Percentiles rank a stretch among this genome's conserved stretches.
Conservation (phyloP, 2,888 invertebrate genomes). For the Steinernema scapterisci region DNA sequence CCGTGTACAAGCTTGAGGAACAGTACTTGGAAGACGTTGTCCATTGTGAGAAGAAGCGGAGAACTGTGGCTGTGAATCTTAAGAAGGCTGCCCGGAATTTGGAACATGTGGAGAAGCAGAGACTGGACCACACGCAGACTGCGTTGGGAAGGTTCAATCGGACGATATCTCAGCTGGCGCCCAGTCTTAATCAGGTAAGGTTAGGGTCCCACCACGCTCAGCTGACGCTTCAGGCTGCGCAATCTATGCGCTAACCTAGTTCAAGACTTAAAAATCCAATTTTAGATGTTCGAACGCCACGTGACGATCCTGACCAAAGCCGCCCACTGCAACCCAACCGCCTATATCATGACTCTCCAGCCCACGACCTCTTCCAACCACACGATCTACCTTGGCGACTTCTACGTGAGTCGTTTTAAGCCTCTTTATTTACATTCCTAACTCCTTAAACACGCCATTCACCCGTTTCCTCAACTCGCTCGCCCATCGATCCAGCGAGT, state of each 20-base stretch:
- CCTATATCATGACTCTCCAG: slow-evolving; percentile 48
- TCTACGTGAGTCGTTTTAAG: slow-evolving; percentile 42
- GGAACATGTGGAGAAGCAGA: slow-evolving; percentile 56
- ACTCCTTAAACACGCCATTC: slow-evolving; percentile 1
- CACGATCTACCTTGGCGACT: slow-evolving; percentile 42
- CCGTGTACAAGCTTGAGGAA: slow-evolving; percentile 15
- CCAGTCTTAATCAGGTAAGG: slow-evolving; percentile 49
- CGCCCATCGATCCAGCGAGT: slow-evolving; percentile 49
- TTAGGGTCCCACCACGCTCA: too few species aligned
- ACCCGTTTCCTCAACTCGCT: slow-evolving; percentile 37
- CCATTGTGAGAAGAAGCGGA: slow-evolving; percentile 7
- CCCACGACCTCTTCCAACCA: slow-evolving; percentile 53
- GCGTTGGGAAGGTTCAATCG: slow-evolving; percentile 55
- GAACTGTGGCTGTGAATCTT: background rate
- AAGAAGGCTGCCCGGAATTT: slow-evolving; percentile 49
- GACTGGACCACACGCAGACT: slow-evolving; percentile 55
- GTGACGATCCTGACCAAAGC: slow-evolving; percentile 51
- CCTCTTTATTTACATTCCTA: slow-evolving; percentile 7
- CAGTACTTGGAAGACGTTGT: slow-evolving; percentile 16
- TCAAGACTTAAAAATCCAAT: background rate
- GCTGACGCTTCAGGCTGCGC: too few species aligned
- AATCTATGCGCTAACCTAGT: too few species aligned
- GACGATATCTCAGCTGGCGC: slow-evolving; percentile 55
- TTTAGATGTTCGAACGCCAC: slow-evolving; percentile 55
- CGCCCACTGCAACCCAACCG: slow-evolving; percentile 45